A percentile compares a stretch with the other conserved stretches of the same genome.
These are phyloP conservation scores for Todiramphus chloris DNA, from an alignment of 2,113 vertebrate species.

Conservation along the genomic window DNA sequence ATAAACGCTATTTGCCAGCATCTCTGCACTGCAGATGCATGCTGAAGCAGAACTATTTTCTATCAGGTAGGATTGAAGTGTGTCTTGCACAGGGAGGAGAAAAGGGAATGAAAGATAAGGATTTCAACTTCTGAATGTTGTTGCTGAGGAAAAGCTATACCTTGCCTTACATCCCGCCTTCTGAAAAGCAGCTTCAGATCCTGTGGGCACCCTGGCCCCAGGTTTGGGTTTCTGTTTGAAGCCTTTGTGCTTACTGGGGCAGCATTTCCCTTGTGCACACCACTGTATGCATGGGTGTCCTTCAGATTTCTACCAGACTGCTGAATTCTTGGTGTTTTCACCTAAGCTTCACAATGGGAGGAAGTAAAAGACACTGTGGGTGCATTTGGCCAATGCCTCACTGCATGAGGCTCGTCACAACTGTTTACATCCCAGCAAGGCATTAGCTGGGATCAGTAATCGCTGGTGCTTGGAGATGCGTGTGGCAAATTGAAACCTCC, in stretches of 20 bases:
- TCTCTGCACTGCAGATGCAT: neutral
- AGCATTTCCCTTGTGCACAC: neutral
- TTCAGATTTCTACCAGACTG: neutral
- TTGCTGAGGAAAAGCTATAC: neutral
- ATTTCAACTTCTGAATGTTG: neutral
- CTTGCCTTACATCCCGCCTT: neutral
- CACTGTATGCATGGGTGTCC: rapidly evolving
- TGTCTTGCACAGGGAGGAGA: neutral
- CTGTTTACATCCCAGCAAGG: neutral
- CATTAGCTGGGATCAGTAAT: neutral
- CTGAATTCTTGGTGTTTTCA: neutral
- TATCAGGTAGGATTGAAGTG: neutral
- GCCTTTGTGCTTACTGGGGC: neutral
- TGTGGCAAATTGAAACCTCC: neutral
- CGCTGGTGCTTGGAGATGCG: neutral
- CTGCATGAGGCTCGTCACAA: neutral
- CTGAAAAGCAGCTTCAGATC: neutral
- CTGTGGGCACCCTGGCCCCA: rapidly evolving
- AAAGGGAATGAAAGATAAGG: neutral
- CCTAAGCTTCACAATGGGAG: neutral
- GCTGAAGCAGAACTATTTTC: neutral
- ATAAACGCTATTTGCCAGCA: neutral
- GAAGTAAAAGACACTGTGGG: neutral
- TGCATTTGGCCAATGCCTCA: neutral
- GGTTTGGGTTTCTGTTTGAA: neutral